Conservation (phyloP, 1,140 invertebrate genomes). For the Drosophila asahinai region DNA sequence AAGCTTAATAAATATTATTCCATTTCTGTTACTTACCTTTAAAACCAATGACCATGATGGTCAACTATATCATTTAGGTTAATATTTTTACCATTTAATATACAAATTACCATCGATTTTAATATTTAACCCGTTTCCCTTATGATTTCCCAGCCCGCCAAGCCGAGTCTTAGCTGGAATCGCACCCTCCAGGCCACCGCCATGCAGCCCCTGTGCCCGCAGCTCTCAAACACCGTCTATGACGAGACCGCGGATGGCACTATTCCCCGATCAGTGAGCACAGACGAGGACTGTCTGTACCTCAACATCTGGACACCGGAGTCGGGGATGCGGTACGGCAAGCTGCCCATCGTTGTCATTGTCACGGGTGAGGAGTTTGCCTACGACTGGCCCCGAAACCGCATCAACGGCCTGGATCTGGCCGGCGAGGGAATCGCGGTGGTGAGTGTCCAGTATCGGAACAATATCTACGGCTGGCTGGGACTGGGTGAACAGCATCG, state of each 20-base stretch:
- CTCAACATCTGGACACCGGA: conserved; percentile 87
- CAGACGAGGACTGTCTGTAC: conserved; percentile 86
- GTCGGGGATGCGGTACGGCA: conserved; percentile 86
- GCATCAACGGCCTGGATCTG: conserved; percentile 88
- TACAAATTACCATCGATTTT: not conserved
- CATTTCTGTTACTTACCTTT: not conserved
- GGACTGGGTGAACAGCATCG: conserved; percentile 86
- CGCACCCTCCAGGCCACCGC: conserved; percentile 84
- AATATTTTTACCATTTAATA: not conserved
- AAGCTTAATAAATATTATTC: not conserved
- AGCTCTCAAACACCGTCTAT: conserved; percentile 84
- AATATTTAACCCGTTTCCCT: not conserved
- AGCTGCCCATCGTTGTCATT: conserved; percentile 87
- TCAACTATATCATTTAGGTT: not conserved
- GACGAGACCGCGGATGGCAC: conserved; percentile 70
- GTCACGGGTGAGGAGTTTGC: conserved; percentile 87
- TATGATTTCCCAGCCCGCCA: conserved; percentile 80
- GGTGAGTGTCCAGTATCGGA: conserved; percentile 88
- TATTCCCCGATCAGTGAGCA: conserved; percentile 42
- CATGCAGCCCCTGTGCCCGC: conserved; percentile 86
- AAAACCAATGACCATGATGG: conserved; percentile 2
- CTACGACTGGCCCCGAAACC: conserved; percentile 84
- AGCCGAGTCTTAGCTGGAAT: conserved; percentile 86
- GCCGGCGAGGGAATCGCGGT: conserved; percentile 88
- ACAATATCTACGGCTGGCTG: conserved; percentile 90